Percentiles rank a stretch among this genome's conserved stretches.
These are phyloP conservation scores for Cancer borealis DNA, from an alignment of 2,888 invertebrate genomes.

Conservation along the genomic window DNA sequence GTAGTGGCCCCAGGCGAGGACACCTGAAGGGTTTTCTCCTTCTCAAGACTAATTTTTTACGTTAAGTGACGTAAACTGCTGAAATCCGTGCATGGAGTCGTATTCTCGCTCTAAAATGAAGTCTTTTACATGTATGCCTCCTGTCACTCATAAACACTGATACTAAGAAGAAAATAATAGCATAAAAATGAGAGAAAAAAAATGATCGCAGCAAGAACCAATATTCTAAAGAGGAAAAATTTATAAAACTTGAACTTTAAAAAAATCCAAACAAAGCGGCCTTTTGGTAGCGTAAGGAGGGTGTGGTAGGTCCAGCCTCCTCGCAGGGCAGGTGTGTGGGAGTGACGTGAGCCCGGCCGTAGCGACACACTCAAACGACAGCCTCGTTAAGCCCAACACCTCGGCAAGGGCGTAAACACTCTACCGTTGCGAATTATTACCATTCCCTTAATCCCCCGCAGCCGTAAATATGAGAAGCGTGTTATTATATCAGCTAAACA, in stretches of 20 bases:
- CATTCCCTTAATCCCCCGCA: constrained; percentile 58
- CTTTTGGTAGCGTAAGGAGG: not conserved
- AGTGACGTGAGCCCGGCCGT: constrained; percentile 46
- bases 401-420: constrained; percentile 43
- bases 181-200: not conserved
- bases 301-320: not conserved
- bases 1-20: too few relatives aligned
- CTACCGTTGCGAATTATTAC: constrained; percentile 45
- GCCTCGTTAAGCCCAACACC: constrained; percentile 38
- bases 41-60: not conserved
- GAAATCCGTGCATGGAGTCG: not conserved
- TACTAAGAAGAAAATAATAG: not conserved
- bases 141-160: not conserved
- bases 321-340: not conserved
- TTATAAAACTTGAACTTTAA: not conserved
- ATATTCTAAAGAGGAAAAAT: not conserved
- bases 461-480: constrained; percentile 54
- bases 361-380: constrained; percentile 3
- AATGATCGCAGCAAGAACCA: not conserved
- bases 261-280: not conserved
- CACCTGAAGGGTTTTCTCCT: not conserved
- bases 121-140: not conserved
- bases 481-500: constrained; percentile 66
- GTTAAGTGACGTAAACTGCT: not conserved
- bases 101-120: not conserved